phyloP scores from a whole-genome alignment of 2,888 invertebrate species.

The Ormyrus thymus region DNA sequence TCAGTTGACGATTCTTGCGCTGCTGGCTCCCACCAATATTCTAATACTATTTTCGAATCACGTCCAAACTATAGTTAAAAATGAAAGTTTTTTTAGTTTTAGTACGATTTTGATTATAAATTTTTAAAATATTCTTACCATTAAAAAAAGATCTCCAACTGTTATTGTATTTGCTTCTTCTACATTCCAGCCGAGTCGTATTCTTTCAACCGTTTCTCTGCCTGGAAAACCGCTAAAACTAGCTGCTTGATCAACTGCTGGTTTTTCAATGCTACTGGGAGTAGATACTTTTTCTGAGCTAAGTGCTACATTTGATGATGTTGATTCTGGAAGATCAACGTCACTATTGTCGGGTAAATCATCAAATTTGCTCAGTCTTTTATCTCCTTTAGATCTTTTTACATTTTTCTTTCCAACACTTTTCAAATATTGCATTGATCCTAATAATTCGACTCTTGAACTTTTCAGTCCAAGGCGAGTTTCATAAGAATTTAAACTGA shows the following conservation, averaged over 20 bases:
- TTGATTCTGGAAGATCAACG: conserved; percentile 74
- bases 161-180: conserved; percentile 87
- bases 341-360: conserved; percentile 77
- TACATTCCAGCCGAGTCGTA: conserved; percentile 84
- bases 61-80: conserved; percentile 79
- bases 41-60: conserved; percentile 84
- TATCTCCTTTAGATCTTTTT: conserved; percentile 72
- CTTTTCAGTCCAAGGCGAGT: conserved; percentile 81
- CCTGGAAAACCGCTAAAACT: conserved; percentile 71
- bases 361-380: conserved; percentile 65
- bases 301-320: conserved; percentile 74
- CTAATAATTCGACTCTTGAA: conserved; percentile 75
- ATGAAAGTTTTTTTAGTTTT: not conserved
- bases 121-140: conserved; percentile 78
- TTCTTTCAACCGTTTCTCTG: conserved; percentile 73
- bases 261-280: conserved; percentile 60
- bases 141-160: conserved; percentile 92
- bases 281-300: conserved; percentile 76
- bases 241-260: conserved; percentile 57
- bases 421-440: conserved; percentile 71
- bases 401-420: conserved; percentile 72
- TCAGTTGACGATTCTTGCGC: conserved; percentile 57
- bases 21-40: conserved; percentile 87
- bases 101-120: conserved; percentile 8
- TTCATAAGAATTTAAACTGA: conserved; percentile 86